phyloP scores from a whole-genome alignment of 2,797 vertebrate genomes.

The Okamejei kenojei region DNA sequence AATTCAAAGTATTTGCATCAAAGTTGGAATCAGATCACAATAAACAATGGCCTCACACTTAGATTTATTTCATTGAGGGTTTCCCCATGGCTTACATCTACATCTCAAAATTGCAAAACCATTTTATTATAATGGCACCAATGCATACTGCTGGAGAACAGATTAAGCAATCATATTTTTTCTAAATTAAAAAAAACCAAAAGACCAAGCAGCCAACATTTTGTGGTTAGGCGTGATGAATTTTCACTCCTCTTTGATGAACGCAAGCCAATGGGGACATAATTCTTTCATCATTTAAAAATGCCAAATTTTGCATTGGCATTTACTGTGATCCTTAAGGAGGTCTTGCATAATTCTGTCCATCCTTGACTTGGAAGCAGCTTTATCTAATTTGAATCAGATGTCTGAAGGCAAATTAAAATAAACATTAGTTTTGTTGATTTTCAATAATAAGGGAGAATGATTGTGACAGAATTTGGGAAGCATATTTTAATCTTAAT shows the following conservation, averaged over 20 bases:
- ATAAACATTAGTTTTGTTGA: neutral
- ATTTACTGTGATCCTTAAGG: neutral
- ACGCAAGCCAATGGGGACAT: neutral
- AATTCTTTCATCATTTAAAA: neutral
- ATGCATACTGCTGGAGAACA: neutral
- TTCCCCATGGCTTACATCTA: neutral
- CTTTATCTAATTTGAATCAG: neutral
- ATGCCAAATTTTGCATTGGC: neutral
- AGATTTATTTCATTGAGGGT: neutral
- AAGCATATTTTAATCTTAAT: neutral
- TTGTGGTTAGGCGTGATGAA: neutral
- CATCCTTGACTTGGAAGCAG: neutral
- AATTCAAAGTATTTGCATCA: neutral
- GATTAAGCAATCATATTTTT: neutral
- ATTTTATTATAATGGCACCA: neutral
- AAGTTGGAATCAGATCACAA: neutral
- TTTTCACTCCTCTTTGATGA: neutral
- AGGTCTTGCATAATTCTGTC: neutral
- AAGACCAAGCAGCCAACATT: conserved; percentile 1
- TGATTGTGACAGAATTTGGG: neutral
- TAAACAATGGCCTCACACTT: neutral
- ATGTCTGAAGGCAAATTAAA: neutral
- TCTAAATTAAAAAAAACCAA: neutral
- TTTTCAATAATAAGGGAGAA: neutral
- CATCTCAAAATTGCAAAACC: neutral